Evolutionary conservation across 1,140 invertebrate species (phyloP).

Genomic region (Linepithema humile): DNA sequence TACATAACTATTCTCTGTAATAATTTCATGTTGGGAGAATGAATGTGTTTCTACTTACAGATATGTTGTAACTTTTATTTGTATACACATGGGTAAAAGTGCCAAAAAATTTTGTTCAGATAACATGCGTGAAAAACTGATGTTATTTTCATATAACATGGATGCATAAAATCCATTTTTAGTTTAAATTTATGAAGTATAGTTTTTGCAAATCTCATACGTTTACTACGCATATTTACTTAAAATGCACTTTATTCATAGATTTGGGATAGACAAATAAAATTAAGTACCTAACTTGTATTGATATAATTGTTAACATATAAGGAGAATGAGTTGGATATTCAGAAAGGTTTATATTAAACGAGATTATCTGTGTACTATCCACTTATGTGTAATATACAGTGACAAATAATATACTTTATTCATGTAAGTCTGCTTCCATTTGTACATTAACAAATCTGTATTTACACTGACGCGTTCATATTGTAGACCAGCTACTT

Average conservation of each 20-base stretch:
- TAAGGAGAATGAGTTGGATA: neutral
- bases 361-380: neutral
- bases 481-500: constrained; percentile 23
- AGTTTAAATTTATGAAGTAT: no score
- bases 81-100: no score
- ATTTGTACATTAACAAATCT: constrained; percentile 71
- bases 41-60: neutral
- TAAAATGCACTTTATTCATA: neutral
- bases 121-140: no score
- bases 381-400: constrained; percentile 20
- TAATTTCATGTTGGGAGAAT: neutral
- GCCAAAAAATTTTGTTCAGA: no score
- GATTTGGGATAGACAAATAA: neutral
- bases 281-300: neutral
- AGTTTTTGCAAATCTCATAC: no score
- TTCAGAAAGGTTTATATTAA: neutral
- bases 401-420: constrained; percentile 36
- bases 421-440: constrained; percentile 58
- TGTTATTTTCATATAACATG: no score
- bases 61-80: neutral
- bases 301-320: neutral
- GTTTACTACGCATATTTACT: neutral
- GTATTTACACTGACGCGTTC: constrained; percentile 63
- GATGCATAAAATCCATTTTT: no score
- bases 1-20: neutral